Evolutionary conservation across 2,888 invertebrate genomes (phyloP).

Genomic region (Anarsia innoxiella): DNA sequence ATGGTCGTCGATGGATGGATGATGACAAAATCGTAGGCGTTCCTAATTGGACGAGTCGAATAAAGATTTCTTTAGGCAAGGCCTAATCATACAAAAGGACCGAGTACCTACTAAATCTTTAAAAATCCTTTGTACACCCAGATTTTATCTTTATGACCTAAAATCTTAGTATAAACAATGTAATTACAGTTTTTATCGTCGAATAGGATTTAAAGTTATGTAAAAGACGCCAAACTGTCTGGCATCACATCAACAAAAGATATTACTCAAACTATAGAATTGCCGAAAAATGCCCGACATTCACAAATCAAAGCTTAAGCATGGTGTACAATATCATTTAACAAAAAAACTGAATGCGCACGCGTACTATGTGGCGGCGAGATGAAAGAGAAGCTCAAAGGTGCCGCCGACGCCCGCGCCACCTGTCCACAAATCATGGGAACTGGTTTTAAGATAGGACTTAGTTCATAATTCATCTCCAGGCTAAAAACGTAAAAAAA

Average conservation of each 20-base stretch:
- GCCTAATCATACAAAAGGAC: no score
- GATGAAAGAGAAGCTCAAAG: constrained; percentile 55
- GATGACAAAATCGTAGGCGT: background rate
- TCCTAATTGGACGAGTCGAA: no score
- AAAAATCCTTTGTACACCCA: no score
- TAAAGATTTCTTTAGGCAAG: no score
- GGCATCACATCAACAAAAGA: constrained; percentile 20
- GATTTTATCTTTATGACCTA: no score
- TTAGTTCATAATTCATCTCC: constrained; percentile 12
- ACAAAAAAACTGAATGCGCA: constrained; percentile 57
- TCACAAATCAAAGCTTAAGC: constrained; percentile 44
- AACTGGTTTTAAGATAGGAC: constrained; percentile 39
- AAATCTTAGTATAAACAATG: no score
- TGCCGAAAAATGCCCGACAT: constrained; percentile 45
- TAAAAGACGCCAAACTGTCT: constrained; percentile 26
- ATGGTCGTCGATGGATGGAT: constrained; percentile 2
- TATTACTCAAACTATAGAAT: constrained; percentile 27
- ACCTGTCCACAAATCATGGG: constrained; percentile 71
- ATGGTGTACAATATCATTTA: constrained; percentile 35
- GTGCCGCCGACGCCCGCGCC: constrained; percentile 60
- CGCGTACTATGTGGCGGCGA: constrained; percentile 63
- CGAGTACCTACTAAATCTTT: no score
- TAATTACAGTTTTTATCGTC: no score
- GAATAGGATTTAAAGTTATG: no score
- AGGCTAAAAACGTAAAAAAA: constrained; percentile 1